Percentiles rank a stretch among this genome's conserved stretches.
Conservation (phyloP, 2,113 vertebrate genomes). For the Parus major region DNA sequence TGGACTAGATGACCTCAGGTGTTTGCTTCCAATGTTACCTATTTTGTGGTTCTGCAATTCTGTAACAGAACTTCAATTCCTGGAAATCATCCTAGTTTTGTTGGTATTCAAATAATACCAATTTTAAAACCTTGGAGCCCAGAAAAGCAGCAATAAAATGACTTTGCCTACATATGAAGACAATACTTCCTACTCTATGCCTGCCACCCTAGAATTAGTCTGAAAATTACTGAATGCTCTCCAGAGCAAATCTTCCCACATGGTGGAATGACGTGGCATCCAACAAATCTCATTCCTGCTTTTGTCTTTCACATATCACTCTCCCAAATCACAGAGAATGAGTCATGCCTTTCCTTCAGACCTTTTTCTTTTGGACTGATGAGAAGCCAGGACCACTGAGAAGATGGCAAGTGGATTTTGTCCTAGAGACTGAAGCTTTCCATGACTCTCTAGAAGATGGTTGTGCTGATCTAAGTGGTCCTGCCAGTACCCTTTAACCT, state of each 20-base stretch:
- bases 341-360: not conserved
- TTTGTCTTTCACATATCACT: not conserved
- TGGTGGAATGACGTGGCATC: not conserved
- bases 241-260: not conserved
- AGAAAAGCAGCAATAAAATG: not conserved
- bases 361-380: not conserved
- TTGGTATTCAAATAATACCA: not conserved
- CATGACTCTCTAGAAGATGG: not conserved
- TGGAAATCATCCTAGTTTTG: not conserved
- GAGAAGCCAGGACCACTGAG: not conserved
- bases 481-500: not conserved
- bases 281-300: not conserved
- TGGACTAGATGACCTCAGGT: not conserved
- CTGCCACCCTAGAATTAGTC: not conserved
- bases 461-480: not conserved
- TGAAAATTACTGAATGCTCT: not conserved
- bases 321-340: not conserved
- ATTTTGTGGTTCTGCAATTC: not conserved
- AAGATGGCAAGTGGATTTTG: not conserved
- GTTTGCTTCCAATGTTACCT: fast-evolving
- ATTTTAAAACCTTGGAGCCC: not conserved
- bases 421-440: not conserved
- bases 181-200: not conserved
- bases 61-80: not conserved
- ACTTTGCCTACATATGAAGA: not conserved